phyloP scores from a whole-genome alignment of 2,888 invertebrate genomes.

The Creontiades dilutus region DNA sequence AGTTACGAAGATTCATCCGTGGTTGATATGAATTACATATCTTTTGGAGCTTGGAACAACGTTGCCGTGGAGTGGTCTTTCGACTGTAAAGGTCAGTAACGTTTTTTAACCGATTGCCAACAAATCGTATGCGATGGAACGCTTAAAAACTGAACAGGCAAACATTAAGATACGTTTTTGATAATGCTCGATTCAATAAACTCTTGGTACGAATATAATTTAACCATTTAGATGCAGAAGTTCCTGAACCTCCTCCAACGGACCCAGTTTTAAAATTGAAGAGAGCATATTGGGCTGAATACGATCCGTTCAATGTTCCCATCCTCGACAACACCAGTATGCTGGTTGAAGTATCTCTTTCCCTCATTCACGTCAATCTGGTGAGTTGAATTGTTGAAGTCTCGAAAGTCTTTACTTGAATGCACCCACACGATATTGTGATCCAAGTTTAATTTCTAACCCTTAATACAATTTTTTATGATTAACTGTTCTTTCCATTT shows the following conservation, averaged over 20 bases:
- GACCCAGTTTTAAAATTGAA: conserved; percentile 11
- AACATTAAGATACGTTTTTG: no score
- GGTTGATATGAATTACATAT: conserved; percentile 82
- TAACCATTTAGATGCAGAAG: conserved; percentile 7
- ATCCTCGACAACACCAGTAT: conserved; percentile 33
- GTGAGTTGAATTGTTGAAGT: conserved; percentile 11
- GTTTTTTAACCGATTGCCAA: background rate
- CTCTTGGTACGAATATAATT: background rate
- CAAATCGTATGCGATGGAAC: no score
- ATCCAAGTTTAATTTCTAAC: no score
- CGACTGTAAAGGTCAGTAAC: conserved; percentile 80
- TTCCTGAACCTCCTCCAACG: conserved; percentile 13
- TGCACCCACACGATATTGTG: no score
- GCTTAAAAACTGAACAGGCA: no score
- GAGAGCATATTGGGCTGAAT: conserved; percentile 48
- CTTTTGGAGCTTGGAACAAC: conserved; percentile 85
- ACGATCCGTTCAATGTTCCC: conserved; percentile 72
- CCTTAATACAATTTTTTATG: no score
- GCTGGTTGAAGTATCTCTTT: conserved; percentile 21
- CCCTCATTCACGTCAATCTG: conserved; percentile 49
- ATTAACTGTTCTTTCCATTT: conserved; percentile 65
- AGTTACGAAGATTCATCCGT: conserved; percentile 43
- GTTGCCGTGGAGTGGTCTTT: conserved; percentile 85
- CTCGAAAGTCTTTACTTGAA: no score
- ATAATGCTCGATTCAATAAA: no score